A percentile compares a stretch with the other conserved stretches of the same genome.
phyloP scores from a whole-genome alignment of 2,113 vertebrate genomes.

The Pseudorectes ferrugineus region DNA sequence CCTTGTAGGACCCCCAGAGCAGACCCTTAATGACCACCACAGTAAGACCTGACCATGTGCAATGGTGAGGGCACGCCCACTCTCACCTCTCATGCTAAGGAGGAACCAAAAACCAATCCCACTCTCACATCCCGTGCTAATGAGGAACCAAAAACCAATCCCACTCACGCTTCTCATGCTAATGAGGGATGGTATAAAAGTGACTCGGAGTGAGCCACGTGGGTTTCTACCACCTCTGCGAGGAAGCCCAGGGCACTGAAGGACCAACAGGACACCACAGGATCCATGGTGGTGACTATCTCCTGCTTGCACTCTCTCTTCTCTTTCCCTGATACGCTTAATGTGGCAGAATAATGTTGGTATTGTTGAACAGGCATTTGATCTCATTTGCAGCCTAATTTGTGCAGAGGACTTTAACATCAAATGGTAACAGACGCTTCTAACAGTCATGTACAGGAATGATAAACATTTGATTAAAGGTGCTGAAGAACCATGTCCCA shows the following conservation, averaged over 20 bases:
- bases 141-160: neutral
- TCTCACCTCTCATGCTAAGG: neutral
- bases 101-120: neutral
- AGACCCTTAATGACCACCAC: neutral
- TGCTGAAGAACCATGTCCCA: neutral
- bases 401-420: neutral
- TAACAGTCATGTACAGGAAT: neutral
- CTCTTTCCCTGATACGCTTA: neutral
- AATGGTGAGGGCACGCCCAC: neutral
- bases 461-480: neutral
- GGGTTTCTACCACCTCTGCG: rapidly evolving
- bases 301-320: neutral
- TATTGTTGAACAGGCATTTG: neutral
- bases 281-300: neutral
- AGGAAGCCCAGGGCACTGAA: neutral
- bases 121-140: too few species aligned
- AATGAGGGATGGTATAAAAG: too few species aligned
- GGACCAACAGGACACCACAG: neutral
- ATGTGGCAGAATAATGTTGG: neutral
- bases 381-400: neutral
- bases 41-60: too few species aligned
- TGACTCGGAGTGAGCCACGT: neutral
- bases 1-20: rapidly evolving
- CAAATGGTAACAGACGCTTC: neutral
- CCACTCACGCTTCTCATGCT: neutral